Percentiles rank a stretch among this genome's conserved stretches.
These are phyloP conservation scores for Nesogale talazaci DNA, from an alignment of 2,113 vertebrate species.

Conservation along the genomic window DNA sequence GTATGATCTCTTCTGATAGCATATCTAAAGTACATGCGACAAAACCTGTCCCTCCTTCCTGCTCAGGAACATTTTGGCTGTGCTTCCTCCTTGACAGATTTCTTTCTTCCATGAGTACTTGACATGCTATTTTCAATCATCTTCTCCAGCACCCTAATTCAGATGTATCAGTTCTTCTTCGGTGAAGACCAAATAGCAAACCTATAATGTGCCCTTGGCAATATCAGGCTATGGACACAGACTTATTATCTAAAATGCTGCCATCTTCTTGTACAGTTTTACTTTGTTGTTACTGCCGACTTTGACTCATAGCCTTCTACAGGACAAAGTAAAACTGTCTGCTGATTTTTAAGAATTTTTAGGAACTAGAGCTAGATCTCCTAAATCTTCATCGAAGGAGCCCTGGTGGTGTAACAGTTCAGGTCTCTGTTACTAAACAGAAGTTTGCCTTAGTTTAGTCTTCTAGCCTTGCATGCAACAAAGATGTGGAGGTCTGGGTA, in stretches of 20 bases:
- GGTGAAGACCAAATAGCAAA: background rate
- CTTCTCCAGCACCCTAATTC: no score
- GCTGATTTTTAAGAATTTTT: background rate
- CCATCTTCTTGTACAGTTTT: background rate
- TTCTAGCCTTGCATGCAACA: background rate
- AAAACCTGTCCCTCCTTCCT: no score
- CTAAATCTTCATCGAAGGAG: background rate
- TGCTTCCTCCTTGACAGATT: no score
- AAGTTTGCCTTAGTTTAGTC: background rate
- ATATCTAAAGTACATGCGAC: no score
- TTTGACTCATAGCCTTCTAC: background rate
- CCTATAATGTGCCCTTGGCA: background rate
- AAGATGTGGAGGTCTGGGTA: background rate
- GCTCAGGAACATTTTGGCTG: no score
- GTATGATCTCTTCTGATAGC: no score
- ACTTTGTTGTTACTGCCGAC: background rate
- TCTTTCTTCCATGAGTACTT: no score
- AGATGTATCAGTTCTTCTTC: no score
- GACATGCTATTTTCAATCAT: no score
- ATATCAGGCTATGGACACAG: conserved; percentile 31
- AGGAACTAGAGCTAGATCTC: no score
- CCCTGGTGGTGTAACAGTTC: background rate
- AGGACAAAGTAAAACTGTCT: background rate
- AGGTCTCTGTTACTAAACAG: background rate
- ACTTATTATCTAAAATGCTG: background rate